phyloP scores from a whole-genome alignment of 2,888 invertebrate genomes.

The Phaedon cochleariae region DNA sequence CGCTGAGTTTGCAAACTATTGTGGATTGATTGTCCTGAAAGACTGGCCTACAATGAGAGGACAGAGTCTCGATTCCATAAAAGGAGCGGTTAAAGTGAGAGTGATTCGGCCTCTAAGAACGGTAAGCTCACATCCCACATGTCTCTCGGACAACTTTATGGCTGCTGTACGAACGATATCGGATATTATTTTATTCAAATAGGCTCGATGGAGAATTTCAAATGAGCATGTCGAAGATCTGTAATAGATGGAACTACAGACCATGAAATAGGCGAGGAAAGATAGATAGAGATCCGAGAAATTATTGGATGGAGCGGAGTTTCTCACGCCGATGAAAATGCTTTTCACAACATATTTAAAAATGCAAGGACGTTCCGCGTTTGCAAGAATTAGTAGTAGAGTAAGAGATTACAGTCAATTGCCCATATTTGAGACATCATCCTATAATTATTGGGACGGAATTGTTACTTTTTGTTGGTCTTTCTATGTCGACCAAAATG shows the following conservation, averaged over 20 bases:
- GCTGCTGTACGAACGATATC: neutral
- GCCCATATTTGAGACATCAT: no score
- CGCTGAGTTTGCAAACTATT: no score
- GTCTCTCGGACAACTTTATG: conserved; percentile 13
- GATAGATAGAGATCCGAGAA: neutral
- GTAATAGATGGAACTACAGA: neutral
- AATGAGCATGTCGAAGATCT: neutral
- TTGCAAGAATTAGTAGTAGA: no score
- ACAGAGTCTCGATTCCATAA: conserved; percentile 28
- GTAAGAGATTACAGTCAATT: no score
- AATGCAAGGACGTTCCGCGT: no score
- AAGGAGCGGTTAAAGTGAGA: conserved; percentile 42
- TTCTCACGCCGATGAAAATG: neutral
- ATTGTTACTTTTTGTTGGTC: no score
- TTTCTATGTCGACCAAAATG: no score
- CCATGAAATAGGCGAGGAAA: conserved; percentile 1
- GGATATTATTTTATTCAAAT: conserved; percentile 6
- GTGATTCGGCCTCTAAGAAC: conserved; percentile 38
- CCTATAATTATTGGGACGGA: no score
- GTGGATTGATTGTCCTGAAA: no score
- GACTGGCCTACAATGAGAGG: neutral
- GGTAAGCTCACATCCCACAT: conserved; percentile 36
- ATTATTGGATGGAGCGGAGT: conserved; percentile 1
- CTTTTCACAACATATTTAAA: no score
- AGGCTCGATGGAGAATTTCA: neutral